Evolutionary conservation across 2,888 invertebrate species (phyloP).

Genomic region (Muschampia plurimacula): DNA sequence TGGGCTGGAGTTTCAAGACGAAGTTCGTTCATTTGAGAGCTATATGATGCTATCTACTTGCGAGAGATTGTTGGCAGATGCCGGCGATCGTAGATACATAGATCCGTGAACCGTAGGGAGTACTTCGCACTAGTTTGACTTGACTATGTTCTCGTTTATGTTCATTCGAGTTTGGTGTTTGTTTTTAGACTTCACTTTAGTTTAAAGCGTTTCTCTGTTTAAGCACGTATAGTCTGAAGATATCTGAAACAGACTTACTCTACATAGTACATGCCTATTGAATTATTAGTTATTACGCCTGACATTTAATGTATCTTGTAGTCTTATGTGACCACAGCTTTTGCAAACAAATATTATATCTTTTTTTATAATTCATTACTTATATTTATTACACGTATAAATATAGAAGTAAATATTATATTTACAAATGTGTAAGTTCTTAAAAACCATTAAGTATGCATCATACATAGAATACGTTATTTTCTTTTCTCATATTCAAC

Average conservation of each 20-base stretch:
- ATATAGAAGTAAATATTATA: too few relatives aligned
- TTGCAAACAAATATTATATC: too few relatives aligned
- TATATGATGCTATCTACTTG: conserved; percentile 44
- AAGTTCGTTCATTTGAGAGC: conserved; percentile 38
- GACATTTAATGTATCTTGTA: too few relatives aligned
- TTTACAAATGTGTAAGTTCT: too few relatives aligned
- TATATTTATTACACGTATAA: too few relatives aligned
- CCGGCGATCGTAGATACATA: conserved; percentile 2
- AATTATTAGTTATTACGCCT: too few relatives aligned
- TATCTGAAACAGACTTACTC: not conserved
- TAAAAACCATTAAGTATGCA: too few relatives aligned
- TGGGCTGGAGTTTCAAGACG: not conserved
- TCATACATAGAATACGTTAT: too few relatives aligned
- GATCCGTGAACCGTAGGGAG: conserved; percentile 40
- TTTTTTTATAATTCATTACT: too few relatives aligned
- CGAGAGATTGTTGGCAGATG: conserved; percentile 40
- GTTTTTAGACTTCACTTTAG: conserved; percentile 6
- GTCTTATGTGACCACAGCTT: too few relatives aligned
- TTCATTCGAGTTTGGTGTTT: conserved; percentile 37
- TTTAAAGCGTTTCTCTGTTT: not conserved
- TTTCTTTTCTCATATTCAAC: too few relatives aligned
- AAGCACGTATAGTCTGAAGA: not conserved
- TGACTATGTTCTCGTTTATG: conserved; percentile 25
- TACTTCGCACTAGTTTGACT: conserved; percentile 41
- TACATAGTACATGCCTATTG: not conserved